These are phyloP conservation scores for Salvator merianae DNA, from an alignment of 2,113 vertebrate species.

Conservation along the genomic window DNA sequence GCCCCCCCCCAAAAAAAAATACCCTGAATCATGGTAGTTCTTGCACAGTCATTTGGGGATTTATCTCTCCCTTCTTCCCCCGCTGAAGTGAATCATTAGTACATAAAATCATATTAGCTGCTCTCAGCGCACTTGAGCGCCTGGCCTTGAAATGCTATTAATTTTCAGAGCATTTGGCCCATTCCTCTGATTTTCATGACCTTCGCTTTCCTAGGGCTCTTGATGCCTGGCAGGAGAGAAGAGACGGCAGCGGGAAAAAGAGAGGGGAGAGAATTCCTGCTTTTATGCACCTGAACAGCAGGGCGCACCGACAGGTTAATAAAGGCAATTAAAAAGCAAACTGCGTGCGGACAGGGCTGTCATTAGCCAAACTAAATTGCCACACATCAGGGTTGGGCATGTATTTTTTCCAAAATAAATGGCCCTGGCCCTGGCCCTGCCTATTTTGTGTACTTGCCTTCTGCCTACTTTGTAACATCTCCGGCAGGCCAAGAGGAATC, in stretches of 20 bases:
- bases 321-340: no score
- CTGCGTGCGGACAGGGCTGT: no score
- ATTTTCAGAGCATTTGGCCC: slow-evolving; percentile 39
- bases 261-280: no score
- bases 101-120: slow-evolving; percentile 43
- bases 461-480: no score
- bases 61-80: rapidly evolving
- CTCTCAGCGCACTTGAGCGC: slow-evolving; percentile 40
- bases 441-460: no score
- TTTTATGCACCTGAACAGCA: neutral
- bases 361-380: no score
- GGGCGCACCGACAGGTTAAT: slow-evolving; percentile 13
- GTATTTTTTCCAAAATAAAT: no score
- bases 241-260: no score
- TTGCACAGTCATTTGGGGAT: neutral
- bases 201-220: slow-evolving; percentile 44
- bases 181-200: slow-evolving; percentile 39
- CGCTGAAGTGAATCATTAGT: slow-evolving; percentile 42
- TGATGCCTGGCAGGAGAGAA: neutral
- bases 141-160: slow-evolving; percentile 46
- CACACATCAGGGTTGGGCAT: no score
- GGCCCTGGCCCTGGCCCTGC: no score
- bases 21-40: rapidly evolving
- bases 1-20: no score
- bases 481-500: no score